phyloP scores from a whole-genome alignment of 2,113 vertebrate genomes.

The Herpailurus yagouaroundi region DNA sequence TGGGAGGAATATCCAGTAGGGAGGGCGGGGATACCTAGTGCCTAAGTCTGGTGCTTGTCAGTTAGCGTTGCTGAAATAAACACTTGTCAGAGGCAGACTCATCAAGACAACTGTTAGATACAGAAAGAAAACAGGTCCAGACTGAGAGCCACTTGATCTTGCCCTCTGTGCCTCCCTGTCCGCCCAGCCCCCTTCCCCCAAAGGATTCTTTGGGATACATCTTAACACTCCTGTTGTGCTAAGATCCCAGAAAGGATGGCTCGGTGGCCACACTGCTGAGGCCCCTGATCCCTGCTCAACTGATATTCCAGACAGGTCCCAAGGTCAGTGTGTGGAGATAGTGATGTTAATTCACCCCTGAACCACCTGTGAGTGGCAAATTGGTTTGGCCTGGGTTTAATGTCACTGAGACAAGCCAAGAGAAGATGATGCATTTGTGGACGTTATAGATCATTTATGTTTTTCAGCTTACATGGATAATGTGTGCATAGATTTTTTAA shows the following conservation, averaged over 20 bases:
- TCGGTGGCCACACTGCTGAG: not conserved
- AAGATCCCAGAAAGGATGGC: not conserved
- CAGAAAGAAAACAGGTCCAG: not conserved
- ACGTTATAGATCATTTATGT: not conserved
- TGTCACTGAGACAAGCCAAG: not conserved
- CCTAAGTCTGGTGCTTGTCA: not conserved
- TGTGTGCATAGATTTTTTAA: not conserved
- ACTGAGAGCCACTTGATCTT: not conserved
- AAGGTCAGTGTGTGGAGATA: not conserved
- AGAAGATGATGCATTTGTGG: not conserved
- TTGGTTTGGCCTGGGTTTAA: not conserved
- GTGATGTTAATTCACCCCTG: not conserved
- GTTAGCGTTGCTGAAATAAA: not conserved
- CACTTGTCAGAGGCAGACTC: not conserved
- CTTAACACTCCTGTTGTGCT: not conserved
- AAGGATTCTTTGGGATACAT: not conserved
- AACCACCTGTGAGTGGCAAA: constrained; percentile 33
- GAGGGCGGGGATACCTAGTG: not conserved
- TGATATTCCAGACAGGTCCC: not conserved
- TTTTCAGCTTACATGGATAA: not conserved
- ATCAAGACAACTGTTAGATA: not conserved
- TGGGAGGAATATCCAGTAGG: not conserved
- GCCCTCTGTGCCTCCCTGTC: not conserved
- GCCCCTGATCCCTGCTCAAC: too few species aligned
- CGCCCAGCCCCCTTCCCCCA: not conserved